Conservation (phyloP, 1,140 invertebrate genomes). For the Melitaea cinxia region DNA sequence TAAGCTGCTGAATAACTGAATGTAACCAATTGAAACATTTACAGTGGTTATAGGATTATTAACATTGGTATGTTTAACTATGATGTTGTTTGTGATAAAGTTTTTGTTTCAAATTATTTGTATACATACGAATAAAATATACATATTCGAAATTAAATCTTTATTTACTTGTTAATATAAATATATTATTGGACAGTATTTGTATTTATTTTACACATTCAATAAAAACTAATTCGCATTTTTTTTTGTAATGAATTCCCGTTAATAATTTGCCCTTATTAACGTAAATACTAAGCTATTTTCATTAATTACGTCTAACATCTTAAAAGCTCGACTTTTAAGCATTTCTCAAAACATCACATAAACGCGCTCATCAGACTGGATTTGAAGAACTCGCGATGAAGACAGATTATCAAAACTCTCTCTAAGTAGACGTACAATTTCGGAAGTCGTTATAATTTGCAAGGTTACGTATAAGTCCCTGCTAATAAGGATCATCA, state of each 20-base stretch:
- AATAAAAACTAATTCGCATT: too few relatives aligned
- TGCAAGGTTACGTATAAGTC: conserved; percentile 75
- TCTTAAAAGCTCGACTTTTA: conserved; percentile 34
- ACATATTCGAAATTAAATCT: too few relatives aligned
- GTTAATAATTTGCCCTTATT: background rate
- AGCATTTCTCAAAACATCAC: conserved; percentile 38
- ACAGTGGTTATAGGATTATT: conserved; percentile 37
- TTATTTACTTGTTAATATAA: too few relatives aligned
- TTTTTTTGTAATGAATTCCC: too few relatives aligned
- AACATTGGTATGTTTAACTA: conserved; percentile 6
- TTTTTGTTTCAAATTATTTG: too few relatives aligned
- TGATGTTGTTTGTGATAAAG: background rate
- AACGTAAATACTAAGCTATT: background rate
- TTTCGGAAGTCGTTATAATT: conserved; percentile 73
- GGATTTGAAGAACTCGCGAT: conserved; percentile 52
- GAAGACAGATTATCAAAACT: conserved; percentile 74
- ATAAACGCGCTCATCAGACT: conserved; percentile 44
- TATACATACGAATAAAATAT: too few relatives aligned
- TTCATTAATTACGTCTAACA: conserved; percentile 21
- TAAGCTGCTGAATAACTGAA: conserved; percentile 58
- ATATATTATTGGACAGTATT: too few relatives aligned
- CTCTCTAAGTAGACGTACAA: conserved; percentile 64
- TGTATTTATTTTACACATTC: too few relatives aligned
- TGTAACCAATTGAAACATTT: conserved; percentile 46
- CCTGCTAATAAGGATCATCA: conserved; percentile 77